Conservation (phyloP, 2,888 invertebrate species). For the Parnassius glacialis region DNA sequence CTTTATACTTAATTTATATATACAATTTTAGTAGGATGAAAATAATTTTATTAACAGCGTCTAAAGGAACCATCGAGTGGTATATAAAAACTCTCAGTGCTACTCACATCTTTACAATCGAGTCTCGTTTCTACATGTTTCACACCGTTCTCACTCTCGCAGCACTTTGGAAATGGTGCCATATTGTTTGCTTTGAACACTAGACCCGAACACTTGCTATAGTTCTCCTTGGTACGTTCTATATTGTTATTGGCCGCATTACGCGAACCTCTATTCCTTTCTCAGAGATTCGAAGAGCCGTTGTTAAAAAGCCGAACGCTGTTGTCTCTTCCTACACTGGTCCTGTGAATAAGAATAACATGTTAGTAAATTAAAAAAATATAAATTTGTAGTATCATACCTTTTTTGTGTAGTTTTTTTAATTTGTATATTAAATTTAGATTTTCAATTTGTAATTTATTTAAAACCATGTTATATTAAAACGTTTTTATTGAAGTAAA, state of each 20-base stretch:
- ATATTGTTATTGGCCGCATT: constrained; percentile 58
- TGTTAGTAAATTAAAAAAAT: too few species aligned
- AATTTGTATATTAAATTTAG: too few species aligned
- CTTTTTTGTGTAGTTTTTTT: too few species aligned
- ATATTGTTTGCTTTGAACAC: constrained; percentile 49
- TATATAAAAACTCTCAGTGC: constrained; percentile 62
- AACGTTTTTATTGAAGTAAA: too few species aligned
- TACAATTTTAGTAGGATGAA: constrained; percentile 1
- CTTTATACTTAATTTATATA: not conserved
- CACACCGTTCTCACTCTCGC: constrained; percentile 59
- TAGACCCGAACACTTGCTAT: constrained; percentile 49
- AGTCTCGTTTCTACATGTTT: constrained; percentile 45
- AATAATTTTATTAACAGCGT: not conserved
- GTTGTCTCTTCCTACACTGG: constrained; percentile 69
- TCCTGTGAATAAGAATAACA: constrained; percentile 40
- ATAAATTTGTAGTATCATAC: too few species aligned
- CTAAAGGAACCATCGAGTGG: constrained; percentile 41
- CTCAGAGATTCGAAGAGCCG: constrained; percentile 74
- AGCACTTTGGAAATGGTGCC: constrained; percentile 70
- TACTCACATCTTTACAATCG: constrained; percentile 50
- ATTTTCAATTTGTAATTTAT: too few species aligned
- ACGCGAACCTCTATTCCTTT: constrained; percentile 50
- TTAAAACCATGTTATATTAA: too few species aligned
- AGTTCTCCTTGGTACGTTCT: constrained; percentile 59
- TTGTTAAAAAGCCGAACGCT: constrained; percentile 70